Percentiles rank a stretch among this genome's conserved stretches.
phyloP scores from a whole-genome alignment of 2,113 vertebrate genomes.

The Mormoops blainvillei region DNA sequence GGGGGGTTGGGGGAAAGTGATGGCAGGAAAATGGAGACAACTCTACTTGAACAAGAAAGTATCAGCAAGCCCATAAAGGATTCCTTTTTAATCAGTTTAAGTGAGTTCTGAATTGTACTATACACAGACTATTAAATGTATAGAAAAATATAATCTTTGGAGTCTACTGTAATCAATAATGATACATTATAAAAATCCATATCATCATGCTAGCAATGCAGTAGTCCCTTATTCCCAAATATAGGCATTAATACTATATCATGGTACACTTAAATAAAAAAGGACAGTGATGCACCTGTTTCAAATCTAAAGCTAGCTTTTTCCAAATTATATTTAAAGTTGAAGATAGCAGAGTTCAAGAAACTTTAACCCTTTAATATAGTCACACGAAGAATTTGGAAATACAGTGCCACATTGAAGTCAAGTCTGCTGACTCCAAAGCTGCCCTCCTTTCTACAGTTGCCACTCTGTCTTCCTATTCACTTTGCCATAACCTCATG shows the following conservation, averaged over 20 bases:
- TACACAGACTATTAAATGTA: conserved; percentile 3
- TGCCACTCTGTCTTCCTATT: background rate
- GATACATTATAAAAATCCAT: background rate
- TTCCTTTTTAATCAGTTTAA: background rate
- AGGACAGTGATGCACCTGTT: background rate
- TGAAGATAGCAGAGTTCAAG: background rate
- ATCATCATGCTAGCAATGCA: background rate
- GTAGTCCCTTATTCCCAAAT: background rate
- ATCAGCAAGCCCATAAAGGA: background rate
- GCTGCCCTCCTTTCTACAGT: background rate
- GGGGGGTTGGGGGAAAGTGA: too few relatives aligned
- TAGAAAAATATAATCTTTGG: conserved; percentile 15
- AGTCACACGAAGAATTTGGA: background rate
- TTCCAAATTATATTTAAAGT: background rate
- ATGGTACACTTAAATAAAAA: background rate
- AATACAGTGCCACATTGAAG: background rate
- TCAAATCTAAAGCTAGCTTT: background rate
- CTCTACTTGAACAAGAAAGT: too few relatives aligned
- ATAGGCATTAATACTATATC: background rate
- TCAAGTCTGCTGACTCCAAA: background rate
- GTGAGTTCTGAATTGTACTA: background rate
- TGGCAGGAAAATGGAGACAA: too few relatives aligned
- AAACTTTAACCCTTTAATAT: background rate
- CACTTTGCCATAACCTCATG: background rate
- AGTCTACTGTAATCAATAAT: background rate